phyloP scores from a whole-genome alignment of 2,113 vertebrate genomes.

The Jaculus jaculus region DNA sequence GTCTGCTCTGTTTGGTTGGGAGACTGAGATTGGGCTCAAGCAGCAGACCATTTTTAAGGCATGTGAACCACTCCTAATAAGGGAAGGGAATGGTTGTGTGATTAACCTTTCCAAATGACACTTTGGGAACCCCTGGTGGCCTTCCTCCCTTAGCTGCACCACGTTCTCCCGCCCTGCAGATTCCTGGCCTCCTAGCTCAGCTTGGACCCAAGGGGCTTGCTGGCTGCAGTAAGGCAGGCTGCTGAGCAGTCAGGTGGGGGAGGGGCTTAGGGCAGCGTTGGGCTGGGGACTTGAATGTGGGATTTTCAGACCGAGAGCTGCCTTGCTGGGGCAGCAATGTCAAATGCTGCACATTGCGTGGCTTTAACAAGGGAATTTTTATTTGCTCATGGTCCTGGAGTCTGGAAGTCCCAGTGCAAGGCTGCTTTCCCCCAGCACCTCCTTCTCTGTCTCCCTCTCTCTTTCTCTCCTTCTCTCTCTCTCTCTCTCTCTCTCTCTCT shows the following conservation, averaged over 20 bases:
- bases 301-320: background rate
- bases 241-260: no score
- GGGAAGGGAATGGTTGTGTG: background rate
- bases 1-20: background rate
- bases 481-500: background rate
- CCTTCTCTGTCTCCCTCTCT: no score
- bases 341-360: background rate
- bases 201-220: background rate
- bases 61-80: slow-evolving; percentile 25
- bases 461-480: background rate
- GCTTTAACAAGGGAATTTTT: background rate
- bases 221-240: background rate
- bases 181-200: background rate
- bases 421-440: background rate
- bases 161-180: fast-evolving
- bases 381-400: background rate
- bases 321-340: background rate
- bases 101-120: background rate
- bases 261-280: background rate
- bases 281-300: background rate
- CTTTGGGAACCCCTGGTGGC: background rate
- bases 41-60: background rate
- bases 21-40: background rate
- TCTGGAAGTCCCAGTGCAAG: background rate
- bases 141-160: no score